Conservation (phyloP, 1,140 invertebrate genomes). For the Oryzaephilus surinamensis region DNA sequence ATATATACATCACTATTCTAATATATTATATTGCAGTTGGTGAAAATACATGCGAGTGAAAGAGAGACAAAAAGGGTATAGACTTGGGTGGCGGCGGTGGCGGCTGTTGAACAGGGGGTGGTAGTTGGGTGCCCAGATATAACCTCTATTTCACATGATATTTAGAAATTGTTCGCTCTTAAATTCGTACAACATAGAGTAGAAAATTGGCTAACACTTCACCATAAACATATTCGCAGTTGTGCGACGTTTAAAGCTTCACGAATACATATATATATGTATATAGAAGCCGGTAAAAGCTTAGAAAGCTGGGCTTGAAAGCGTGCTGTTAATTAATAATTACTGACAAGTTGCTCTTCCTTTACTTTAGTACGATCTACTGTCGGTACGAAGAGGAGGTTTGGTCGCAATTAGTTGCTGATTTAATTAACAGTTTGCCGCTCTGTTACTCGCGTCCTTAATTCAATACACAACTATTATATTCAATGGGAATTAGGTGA, state of each 20-base stretch:
- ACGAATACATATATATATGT: no score
- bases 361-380: conserved; percentile 33
- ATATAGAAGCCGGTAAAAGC: conserved; percentile 40
- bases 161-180: neutral
- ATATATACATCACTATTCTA: no score
- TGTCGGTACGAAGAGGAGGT: conserved; percentile 21
- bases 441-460: conserved; percentile 30
- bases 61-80: no score
- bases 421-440: conserved; percentile 34
- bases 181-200: neutral
- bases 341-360: conserved; percentile 40
- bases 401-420: conserved; percentile 28
- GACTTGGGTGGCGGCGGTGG: no score
- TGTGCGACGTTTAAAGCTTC: conserved; percentile 30
- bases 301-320: conserved; percentile 41
- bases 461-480: conserved; percentile 23
- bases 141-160: conserved; percentile 5
- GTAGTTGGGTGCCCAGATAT: no score
- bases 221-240: conserved; percentile 11
- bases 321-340: conserved; percentile 43
- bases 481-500: no score
- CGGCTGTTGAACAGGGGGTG: no score
- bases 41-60: no score
- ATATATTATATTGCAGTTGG: no score
- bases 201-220: conserved; percentile 2